A percentile compares a stretch with the other conserved stretches of the same genome.
Conservation (phyloP, 1,140 invertebrate species). For the Vanessa atalanta region DNA sequence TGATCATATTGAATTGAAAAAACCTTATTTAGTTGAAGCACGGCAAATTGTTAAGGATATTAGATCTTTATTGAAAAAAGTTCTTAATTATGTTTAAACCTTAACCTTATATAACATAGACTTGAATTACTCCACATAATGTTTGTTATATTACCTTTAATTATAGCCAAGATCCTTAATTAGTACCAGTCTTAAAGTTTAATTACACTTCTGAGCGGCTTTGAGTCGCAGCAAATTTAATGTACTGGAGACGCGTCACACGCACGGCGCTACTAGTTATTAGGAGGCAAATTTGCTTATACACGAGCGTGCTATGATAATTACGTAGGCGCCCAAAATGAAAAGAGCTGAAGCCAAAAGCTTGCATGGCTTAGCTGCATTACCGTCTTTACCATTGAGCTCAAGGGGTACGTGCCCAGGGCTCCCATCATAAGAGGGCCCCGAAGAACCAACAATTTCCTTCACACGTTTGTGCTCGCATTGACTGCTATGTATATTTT, state of each 20-base stretch:
- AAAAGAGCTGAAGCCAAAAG: neutral
- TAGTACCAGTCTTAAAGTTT: slow-evolving; percentile 2
- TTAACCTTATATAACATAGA: too few species aligned
- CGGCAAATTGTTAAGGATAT: too few species aligned
- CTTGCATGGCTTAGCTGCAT: neutral
- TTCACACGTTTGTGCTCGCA: too few species aligned
- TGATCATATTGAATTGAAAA: too few species aligned
- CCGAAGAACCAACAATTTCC: too few species aligned
- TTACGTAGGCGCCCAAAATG: neutral
- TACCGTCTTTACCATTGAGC: too few species aligned
- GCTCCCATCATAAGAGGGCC: too few species aligned
- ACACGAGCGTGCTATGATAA: neutral
- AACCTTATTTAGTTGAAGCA: too few species aligned
- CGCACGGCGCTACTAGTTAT: neutral
- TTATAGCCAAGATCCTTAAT: neutral
- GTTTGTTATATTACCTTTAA: neutral
- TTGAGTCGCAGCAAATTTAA: neutral
- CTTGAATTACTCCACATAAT: neutral
- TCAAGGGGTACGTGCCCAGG: too few species aligned
- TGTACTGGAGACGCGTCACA: slow-evolving; percentile 5
- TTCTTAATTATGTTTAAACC: too few species aligned
- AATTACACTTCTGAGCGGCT: neutral
- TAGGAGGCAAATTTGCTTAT: neutral
- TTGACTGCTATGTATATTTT: too few species aligned
- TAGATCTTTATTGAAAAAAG: too few species aligned